These are phyloP conservation scores for Apostichopus parvimensis DNA, from an alignment of 35 echinoderm and acorn worm species.

Conservation along the genomic window DNA sequence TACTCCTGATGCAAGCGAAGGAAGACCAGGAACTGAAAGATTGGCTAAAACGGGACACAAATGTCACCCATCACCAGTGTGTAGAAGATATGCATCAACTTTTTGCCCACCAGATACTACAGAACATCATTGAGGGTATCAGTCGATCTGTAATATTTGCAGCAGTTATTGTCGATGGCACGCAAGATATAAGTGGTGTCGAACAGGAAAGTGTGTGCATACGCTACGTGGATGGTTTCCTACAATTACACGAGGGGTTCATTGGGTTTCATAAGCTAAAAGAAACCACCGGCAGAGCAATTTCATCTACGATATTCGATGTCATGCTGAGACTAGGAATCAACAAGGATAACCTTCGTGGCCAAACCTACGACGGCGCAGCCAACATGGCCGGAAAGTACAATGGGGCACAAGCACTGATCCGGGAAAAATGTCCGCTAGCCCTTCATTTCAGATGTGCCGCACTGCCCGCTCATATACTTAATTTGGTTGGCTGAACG, in stretches of 20 bases:
- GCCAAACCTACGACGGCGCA: slow-evolving; percentile 72
- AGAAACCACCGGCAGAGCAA: slow-evolving; percentile 32
- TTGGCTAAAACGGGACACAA: too few relatives aligned
- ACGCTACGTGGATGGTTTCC: slow-evolving; percentile 27
- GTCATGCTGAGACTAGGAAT: slow-evolving; percentile 20
- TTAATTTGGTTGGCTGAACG: too few relatives aligned
- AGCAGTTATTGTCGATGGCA: slow-evolving; percentile 66
- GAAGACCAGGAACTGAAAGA: too few relatives aligned
- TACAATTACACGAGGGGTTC: slow-evolving; percentile 50
- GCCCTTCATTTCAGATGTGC: slow-evolving; percentile 9
- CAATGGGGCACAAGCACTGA: slow-evolving; percentile 57
- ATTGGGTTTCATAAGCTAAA: slow-evolving; percentile 11
- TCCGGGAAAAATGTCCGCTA: slow-evolving; percentile 48
- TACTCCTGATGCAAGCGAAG: too few relatives aligned
- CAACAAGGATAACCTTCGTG: slow-evolving; percentile 36
- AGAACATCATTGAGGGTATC: not conserved
- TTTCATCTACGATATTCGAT: not conserved
- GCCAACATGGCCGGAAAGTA: slow-evolving; percentile 61
- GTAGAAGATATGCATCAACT: not conserved
- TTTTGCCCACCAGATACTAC: too few relatives aligned
- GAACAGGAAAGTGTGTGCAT: slow-evolving; percentile 56
- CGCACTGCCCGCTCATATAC: too few relatives aligned
- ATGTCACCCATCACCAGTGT: too few relatives aligned
- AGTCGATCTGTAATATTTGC: not conserved
- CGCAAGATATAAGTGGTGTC: slow-evolving; percentile 48